Evolutionary conservation across 2,113 vertebrate genomes (phyloP), one percentile per base, ranked within the genome.

Genomic region (Ursus arctos): DNA sequence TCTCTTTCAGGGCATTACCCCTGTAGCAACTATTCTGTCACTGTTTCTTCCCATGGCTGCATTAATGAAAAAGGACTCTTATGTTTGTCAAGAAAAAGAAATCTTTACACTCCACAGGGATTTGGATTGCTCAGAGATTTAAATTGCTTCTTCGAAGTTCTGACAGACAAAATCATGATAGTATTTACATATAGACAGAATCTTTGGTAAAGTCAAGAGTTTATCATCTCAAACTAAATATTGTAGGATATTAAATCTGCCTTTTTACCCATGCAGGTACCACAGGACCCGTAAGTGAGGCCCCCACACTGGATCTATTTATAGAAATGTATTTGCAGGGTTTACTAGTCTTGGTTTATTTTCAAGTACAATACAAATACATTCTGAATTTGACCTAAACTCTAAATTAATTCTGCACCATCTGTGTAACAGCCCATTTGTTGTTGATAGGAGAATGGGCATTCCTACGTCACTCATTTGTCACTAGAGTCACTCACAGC

Each of bases 301-400:
- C 6, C 51, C 40, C 61, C 49, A 74, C n/a, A 4, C 3, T 51
- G 14, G 19, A 47, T 33, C 53, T 67, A 8, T 26, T 74, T 95
- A 28, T 61, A 88, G 14, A 86, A 93, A 89, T 40, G 1, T 10
- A 1, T 51, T 36, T 79, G 59, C 59, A 59, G 28, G 55, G 7
- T 69, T 69, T n/a, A 69, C 40, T 13, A 18, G 9, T 63, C 49
- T 43, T 53, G 69, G 49, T 31, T 87, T 87, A 69, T 18, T 43
- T 82, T 63, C 53, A 83, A 85, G 13, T 19, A 26, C 6, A 55
- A 33, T 9, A 69, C n/a, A 86, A 69, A 74, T 24, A 4, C 43
- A 86, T 89, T 5, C n/a, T 72, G 43, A 89, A 86, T 43, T 95
- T 94, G 51, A 91, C 31, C 40, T 43, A 57, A 55, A 53, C 87